Evolutionary conservation across 2,888 invertebrate genomes (phyloP), one percentile per base, ranked within the genome.

Genomic region (Philaethria dido): DNA sequence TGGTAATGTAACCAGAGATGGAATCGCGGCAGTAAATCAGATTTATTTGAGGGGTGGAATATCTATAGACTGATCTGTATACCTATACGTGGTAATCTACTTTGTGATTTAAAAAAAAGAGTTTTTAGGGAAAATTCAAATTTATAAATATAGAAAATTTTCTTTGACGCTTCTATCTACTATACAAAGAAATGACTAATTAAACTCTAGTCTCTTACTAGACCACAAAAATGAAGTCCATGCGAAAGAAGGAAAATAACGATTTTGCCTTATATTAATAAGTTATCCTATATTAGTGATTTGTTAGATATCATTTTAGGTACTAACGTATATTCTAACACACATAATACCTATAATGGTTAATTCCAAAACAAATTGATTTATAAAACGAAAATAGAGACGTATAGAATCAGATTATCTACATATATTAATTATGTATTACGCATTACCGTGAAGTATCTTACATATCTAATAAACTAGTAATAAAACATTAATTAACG

Each of bases 1-100:
- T 77, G 80, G 73, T 72, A 71, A 72, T 74, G 79, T 77, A 80
- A 82, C 76, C 70, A 72, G 84, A 80, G 78, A 79, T 69, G 76
- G 72, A 76, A 70, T 70, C 70, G 14, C 36, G 55, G 57, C 66
- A 72, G 75, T 84, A 80, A 83, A 82, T 83, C 83, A 81, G 75
- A 73, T 74, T 72, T 73, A 72, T 63, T 65, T 69, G 71, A 72
- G 71, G 72, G 71, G 71, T 70, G 73, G 69, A 50, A 45, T 74
- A 75, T 75, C 73, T 74, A 54, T 71, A 69, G 65, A 57, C 69
- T 67, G 64, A 74, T 73, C 69, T 59, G 64, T 64, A 62, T 60
- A 60, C 45, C 60, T 65, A 47, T 60, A 44, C 33, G 59, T 66
- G 52, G 14, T 54, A 45, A 61, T 42, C 52, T 62, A 57, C 29